Evolutionary conservation across 2,113 vertebrate genomes (phyloP).

Genomic region (Cheilinus undulatus): DNA sequence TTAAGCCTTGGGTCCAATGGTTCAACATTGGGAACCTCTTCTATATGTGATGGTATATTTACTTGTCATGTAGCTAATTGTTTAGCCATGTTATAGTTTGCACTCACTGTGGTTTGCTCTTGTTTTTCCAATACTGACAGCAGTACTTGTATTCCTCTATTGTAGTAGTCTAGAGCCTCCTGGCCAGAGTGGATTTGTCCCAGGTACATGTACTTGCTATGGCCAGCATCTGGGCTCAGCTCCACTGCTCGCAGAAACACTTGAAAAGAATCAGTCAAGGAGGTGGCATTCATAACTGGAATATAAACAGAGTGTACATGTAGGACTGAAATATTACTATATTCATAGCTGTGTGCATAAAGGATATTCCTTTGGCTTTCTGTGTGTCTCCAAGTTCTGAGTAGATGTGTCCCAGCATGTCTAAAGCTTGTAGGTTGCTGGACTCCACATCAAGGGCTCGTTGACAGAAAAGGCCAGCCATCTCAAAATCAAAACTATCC

Average conservation of each 20-base stretch:
- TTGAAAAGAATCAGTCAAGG: conserved; percentile 77
- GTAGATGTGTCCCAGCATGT: conserved; percentile 85
- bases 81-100: too few relatives aligned
- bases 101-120: conserved; percentile 67
- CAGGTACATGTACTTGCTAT: conserved; percentile 88
- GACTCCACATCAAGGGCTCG: conserved; percentile 85
- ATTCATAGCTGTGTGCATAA: conserved; percentile 20
- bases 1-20: background rate
- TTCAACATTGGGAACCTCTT: background rate
- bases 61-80: background rate
- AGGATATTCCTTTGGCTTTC: conserved; percentile 88
- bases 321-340: background rate
- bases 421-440: conserved; percentile 81
- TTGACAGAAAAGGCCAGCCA: conserved; percentile 85
- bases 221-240: conserved; percentile 84
- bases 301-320: background rate
- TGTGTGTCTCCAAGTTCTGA: conserved; percentile 84
- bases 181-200: conserved; percentile 85
- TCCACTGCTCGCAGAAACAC: conserved; percentile 82
- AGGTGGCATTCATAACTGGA: background rate
- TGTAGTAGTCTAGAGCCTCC: conserved; percentile 84
- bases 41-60: background rate
- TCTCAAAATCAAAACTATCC: conserved; percentile 87
- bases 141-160: conserved; percentile 83
- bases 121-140: conserved; percentile 77